Evolutionary conservation across 2,797 vertebrate genomes (phyloP).

Genomic region (Okamejei kenojei): DNA sequence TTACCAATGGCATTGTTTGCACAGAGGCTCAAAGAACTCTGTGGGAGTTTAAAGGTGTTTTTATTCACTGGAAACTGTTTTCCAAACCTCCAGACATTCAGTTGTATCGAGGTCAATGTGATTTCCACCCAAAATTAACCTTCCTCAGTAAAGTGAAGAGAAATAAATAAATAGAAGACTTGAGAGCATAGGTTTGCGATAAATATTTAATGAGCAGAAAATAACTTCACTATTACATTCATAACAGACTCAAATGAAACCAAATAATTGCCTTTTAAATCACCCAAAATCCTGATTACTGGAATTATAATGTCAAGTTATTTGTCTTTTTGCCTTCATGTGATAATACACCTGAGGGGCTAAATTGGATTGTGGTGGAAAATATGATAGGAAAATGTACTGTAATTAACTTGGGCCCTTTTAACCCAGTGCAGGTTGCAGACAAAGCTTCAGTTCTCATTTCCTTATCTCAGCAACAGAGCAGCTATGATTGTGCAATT

Average conservation of each 20-base stretch:
- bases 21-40: not conserved
- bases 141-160: not conserved
- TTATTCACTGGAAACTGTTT: no score
- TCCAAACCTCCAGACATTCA: not conserved
- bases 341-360: not conserved
- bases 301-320: not conserved
- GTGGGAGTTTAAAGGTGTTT: no score
- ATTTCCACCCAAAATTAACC: not conserved
- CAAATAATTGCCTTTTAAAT: not conserved
- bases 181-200: not conserved
- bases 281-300: not conserved
- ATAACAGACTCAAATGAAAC: not conserved
- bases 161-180: not conserved
- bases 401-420: no score
- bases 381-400: no score
- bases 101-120: not conserved
- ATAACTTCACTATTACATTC: not conserved
- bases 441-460: no score
- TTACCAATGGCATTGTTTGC: not conserved
- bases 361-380: no score
- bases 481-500: no score
- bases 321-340: not conserved
- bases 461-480: no score
- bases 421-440: no score
- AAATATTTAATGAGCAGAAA: not conserved